Base-by-base conservation (phyloP, 2,797 vertebrate species). In the Hoplostethus mediterraneus region DNA sequence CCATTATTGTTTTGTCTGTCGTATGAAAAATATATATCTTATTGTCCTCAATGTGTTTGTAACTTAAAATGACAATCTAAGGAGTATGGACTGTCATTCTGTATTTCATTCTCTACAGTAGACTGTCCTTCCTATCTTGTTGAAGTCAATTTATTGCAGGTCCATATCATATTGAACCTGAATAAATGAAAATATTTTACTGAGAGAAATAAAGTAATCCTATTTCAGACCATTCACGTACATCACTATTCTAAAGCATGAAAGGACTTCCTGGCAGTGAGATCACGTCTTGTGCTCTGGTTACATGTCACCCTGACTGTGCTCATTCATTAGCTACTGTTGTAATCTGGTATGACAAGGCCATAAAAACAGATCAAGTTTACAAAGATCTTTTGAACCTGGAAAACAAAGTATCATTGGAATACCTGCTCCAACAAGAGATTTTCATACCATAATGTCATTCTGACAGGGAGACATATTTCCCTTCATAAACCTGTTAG, bases 401-500 rank as follows among this genome's bases (percentile, higher is more conserved):
- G 61, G 80, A 87, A 90, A 79, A 73, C 59, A 40, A 80, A 84
- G 68, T 77, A 82, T 78, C 78, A 55, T 31, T 66, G 79, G 80
- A 88, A 85, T 80, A 66, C 77, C 64, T 57, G 77, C 45, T 77
- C 68, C 57, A 77, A 73, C 86, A 74, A 59, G 66, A 74, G 74
- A 87, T 71, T 80, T 89, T 75, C 64, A 60, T 47, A 63, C 36
- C 21, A 13, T 61, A 77, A 90, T 83, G 71, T 75, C 55, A 30
- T 63, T 83, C 64, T 83, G 71, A 86, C 70, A 28, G 7, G 38
- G 62, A 81, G 31, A 10, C 5, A 54, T 62, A 66, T 72, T 79
- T 70, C 77, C 69, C 69, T 62, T 71, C 54, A 63, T 55, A 82
- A 86, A 89, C 77, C 44, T 70, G 77, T 90, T 85, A 6, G 56